phyloP scores from a whole-genome alignment of 1,140 invertebrate species.

The Hylyphantes graminicola region DNA sequence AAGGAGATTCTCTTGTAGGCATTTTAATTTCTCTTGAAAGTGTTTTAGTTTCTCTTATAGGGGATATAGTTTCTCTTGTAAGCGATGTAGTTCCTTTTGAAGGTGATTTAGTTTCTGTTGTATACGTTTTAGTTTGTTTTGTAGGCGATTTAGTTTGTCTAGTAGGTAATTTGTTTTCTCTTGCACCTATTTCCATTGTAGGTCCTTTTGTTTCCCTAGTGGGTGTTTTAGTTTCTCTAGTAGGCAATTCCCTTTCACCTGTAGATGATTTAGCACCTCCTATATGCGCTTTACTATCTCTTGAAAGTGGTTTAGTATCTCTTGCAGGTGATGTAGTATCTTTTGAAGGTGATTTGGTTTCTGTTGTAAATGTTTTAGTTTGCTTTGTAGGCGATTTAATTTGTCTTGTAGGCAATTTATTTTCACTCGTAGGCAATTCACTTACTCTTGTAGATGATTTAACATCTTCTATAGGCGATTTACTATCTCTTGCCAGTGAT shows the following conservation, averaged over 20 bases:
- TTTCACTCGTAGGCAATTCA: background rate
- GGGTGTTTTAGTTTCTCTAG: background rate
- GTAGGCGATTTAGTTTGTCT: background rate
- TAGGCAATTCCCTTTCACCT: background rate
- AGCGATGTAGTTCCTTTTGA: background rate
- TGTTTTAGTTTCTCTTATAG: background rate
- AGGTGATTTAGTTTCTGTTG: background rate
- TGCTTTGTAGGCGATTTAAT: background rate
- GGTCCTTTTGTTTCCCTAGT: background rate
- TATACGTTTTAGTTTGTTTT: background rate
- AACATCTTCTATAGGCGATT: background rate
- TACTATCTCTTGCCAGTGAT: background rate
- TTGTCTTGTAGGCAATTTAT: background rate
- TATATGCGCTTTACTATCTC: background rate
- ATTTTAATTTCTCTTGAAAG: background rate
- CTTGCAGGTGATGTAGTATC: background rate
- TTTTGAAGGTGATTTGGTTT: background rate
- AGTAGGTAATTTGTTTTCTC: constrained; percentile 7
- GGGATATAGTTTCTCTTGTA: no score
- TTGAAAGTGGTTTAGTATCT: background rate
- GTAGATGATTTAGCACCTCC: background rate
- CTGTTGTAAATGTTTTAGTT: background rate
- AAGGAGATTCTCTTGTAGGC: background rate
- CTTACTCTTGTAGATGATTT: background rate
- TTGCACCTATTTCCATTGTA: background rate